Conservation (phyloP, 53 echinoderm and acorn worm genomes). For the Temnopleurus reevesii region DNA sequence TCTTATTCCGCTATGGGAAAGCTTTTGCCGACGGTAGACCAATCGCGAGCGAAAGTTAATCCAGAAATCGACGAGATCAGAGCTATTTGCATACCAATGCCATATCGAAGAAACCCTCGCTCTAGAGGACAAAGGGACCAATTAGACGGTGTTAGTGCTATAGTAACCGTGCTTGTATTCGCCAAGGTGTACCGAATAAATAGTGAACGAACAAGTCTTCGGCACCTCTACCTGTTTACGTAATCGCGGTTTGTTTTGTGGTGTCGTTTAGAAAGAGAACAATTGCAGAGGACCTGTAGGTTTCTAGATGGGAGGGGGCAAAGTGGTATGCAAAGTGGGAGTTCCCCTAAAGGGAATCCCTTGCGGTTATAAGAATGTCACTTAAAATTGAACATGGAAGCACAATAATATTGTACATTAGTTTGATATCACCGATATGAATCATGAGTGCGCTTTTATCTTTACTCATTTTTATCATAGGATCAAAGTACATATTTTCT, state of each 20-base stretch:
- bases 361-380: background rate
- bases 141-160: slow-evolving; percentile 48
- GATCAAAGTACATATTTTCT: no score
- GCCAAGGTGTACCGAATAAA: slow-evolving; percentile 34
- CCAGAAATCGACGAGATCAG: background rate
- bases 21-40: no score
- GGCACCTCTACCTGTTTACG: slow-evolving; percentile 22
- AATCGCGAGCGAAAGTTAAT: slow-evolving; percentile 18
- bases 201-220: background rate
- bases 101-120: background rate
- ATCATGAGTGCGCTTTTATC: no score
- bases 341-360: no score
- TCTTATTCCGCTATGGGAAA: no score
- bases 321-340: background rate
- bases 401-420: no score
- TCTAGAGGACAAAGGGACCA: slow-evolving; percentile 8
- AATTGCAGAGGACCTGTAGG: background rate
- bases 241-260: slow-evolving; percentile 48
- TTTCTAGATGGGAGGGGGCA: background rate
- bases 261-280: slow-evolving; percentile 8
- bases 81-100: slow-evolving; percentile 58
- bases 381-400: no score
- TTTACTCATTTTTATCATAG: no score
- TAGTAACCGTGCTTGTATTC: slow-evolving; percentile 49
- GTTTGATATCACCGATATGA: no score